Base-by-base conservation (phyloP, 2,888 invertebrate genomes). In the Leptopilina myrica region DNA sequence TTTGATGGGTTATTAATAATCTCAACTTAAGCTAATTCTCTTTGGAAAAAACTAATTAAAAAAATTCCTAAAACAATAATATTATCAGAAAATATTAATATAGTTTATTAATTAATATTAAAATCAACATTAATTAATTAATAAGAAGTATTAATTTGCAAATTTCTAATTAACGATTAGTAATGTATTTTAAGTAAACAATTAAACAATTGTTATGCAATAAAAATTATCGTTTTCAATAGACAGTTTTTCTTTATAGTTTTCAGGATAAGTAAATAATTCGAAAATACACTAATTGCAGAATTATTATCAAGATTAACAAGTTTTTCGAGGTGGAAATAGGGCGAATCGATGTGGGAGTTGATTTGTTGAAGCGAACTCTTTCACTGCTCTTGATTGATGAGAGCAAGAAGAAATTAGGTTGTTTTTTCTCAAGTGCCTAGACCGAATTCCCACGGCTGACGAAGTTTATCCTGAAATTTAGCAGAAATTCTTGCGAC, bases 311-410 rank as follows among this genome's bases (percentile, higher is more conserved):
- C 20, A 53, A 53, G 33, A 69, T 53, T 69, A 53, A 69, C 26
- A 69, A 69, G 69, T 53, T 20, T 14, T 69, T 53, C 3, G 9
- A 67, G 6, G 12, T 8, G 53, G 14, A 69, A 67, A 43, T 11
- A 69, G 12, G 5, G n/a, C 43, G 14, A 53, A 49, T 12, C 12
- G 49, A 49, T 11, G 64, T 11, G 49, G 14, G 67, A 53, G 46
- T 69, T 53, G 26, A 49, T 69, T 26, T 20, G 26, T 49, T 69
- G 53, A 53, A 46, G 14, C 49, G 53, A 69, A 33, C 26, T 53
- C 69, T 69, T 53, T 33, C 53, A 53, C 26, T 73, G n/a, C 73
- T 7, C 53, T 69, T 79, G 79, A 81, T 81, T 75, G 77, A 81
- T 80, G 67, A 78, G 69, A 33, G 12, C 33, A 43, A 14, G 75